phyloP scores from a whole-genome alignment of 2,113 vertebrate species.

The Lepisosteus oculatus region DNA sequence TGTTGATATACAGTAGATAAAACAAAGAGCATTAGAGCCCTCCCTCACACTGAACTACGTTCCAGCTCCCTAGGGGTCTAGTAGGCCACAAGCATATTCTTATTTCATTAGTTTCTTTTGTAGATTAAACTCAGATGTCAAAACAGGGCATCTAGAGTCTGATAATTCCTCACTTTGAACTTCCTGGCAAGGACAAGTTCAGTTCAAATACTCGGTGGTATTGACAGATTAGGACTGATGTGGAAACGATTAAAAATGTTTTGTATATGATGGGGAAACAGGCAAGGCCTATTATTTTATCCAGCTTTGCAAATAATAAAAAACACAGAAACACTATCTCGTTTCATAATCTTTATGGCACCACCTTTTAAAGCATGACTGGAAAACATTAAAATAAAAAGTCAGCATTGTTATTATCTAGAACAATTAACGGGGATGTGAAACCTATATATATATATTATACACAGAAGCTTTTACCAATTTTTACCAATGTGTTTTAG shows the following conservation, averaged over 20 bases:
- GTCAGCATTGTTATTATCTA: no score
- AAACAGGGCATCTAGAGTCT: neutral
- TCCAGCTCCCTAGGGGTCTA: neutral
- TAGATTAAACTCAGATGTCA: conserved; percentile 49
- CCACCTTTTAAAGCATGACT: no score
- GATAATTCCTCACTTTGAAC: conserved; percentile 46
- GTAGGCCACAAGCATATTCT: neutral
- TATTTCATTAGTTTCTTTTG: conserved; percentile 18
- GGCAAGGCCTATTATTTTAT: conserved; percentile 26
- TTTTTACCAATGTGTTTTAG: no score
- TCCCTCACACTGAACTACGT: neutral
- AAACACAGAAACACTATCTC: no score
- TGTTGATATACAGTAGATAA: neutral
- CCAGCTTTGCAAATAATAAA: no score
- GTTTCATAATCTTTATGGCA: no score
- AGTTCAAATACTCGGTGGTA: conserved; percentile 33
- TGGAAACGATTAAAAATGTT: conserved; percentile 36
- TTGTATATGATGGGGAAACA: conserved; percentile 37
- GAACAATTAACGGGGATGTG: no score
- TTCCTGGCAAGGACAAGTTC: conserved; percentile 26
- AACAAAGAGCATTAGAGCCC: neutral
- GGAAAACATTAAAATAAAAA: no score
- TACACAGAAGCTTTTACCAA: no score
- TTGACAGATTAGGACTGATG: conserved; percentile 27
- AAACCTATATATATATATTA: no score